Conservation (phyloP, 2,113 vertebrate species). For the Hippopotamus amphibius region DNA sequence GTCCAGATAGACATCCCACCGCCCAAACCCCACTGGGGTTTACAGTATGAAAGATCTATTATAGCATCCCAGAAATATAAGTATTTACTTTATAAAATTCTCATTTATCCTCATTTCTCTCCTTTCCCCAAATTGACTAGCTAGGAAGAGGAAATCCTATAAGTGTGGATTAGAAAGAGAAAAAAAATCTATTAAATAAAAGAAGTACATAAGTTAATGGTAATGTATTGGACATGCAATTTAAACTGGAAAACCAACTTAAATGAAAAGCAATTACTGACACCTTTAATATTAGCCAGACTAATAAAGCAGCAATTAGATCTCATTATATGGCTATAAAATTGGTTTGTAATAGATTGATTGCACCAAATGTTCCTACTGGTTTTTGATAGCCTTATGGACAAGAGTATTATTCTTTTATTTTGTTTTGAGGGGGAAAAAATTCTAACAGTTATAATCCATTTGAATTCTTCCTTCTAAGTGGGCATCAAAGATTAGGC, state of each 20-base stretch:
- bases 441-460: conserved; percentile 74
- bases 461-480: conserved; percentile 73
- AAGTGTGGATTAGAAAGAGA: conserved; percentile 59
- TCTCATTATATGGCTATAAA: conserved; percentile 90
- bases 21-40: neutral
- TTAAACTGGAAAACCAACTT: conserved; percentile 87
- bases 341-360: conserved; percentile 89
- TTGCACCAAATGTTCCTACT: conserved; percentile 85
- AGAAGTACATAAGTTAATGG: conserved; percentile 82
- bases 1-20: neutral
- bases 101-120: conserved; percentile 60
- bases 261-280: conserved; percentile 89
- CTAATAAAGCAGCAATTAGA: conserved; percentile 91
- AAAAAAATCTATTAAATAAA: conserved; percentile 82
- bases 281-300: conserved; percentile 89
- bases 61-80: neutral
- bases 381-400: conserved; percentile 83
- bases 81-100: neutral
- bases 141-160: conserved; percentile 67
- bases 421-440: conserved; percentile 66
- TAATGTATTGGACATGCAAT: conserved; percentile 87
- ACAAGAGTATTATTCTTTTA: conserved; percentile 81
- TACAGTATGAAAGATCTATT: neutral
- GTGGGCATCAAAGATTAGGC: conserved; percentile 52
- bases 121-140: conserved; percentile 65